Conservation (phyloP, 2,797 vertebrate genomes). For the Malurus splendens region DNA sequence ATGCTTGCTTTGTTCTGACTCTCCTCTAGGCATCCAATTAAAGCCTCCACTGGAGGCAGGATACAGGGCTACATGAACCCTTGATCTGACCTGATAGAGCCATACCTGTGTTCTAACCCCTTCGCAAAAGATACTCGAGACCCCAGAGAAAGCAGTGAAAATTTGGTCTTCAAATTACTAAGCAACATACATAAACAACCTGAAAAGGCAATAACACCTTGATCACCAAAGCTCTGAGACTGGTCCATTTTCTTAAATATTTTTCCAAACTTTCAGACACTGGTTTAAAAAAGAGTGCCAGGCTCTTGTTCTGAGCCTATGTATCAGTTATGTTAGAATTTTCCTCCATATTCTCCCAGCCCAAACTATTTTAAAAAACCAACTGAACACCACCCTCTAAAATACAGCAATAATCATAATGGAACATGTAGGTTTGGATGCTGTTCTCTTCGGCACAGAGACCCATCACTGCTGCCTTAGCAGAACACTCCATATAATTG, state of each 20-base stretch:
- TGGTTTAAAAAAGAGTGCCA: neutral
- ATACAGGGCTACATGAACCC: neutral
- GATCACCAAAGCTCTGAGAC: neutral
- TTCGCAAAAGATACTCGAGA: neutral
- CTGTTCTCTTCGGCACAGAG: neutral
- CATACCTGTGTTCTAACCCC: neutral
- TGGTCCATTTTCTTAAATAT: neutral
- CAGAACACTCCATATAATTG: neutral
- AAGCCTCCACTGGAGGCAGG: neutral
- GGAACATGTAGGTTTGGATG: neutral
- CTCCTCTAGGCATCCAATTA: neutral
- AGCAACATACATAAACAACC: neutral
- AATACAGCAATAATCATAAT: neutral
- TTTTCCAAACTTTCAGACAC: neutral
- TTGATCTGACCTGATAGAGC: neutral
- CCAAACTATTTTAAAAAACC: neutral
- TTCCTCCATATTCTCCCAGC: neutral
- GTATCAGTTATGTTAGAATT: neutral
- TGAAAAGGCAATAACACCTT: neutral
- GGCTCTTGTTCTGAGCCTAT: neutral
- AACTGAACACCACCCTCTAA: neutral
- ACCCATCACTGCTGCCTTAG: neutral
- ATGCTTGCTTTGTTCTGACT: neutral
- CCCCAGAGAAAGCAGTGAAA: neutral
- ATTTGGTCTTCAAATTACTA: neutral